Evolutionary conservation across 1,140 invertebrate species (phyloP).

Genomic region (Dolichoris vasculosae): DNA sequence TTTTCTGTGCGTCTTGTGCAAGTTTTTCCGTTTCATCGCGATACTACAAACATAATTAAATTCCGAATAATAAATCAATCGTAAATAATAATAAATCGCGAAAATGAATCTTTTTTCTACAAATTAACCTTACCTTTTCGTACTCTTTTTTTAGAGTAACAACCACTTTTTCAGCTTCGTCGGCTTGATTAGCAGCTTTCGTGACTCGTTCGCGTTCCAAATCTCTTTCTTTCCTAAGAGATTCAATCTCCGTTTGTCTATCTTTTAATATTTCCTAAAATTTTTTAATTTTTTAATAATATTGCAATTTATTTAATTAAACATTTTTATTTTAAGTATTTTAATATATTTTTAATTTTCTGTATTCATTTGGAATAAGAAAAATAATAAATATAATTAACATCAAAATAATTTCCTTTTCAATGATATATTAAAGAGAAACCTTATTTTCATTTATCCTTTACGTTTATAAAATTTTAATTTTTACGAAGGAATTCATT

Average conservation of each 20-base stretch:
- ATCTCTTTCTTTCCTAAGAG: conserved; percentile 91
- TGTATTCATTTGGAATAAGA: too few relatives aligned
- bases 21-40: conserved; percentile 76
- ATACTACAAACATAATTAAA: conserved; percentile 65
- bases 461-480: too few relatives aligned
- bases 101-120: background rate
- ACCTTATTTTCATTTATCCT: too few relatives aligned
- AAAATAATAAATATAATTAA: too few relatives aligned
- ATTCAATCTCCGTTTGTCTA: conserved; percentile 94
- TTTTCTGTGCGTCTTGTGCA: conserved; percentile 66
- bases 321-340: background rate
- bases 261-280: conserved; percentile 91
- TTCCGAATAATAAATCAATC: background rate
- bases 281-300: background rate
- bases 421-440: too few relatives aligned
- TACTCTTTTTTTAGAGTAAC: conserved; percentile 74
- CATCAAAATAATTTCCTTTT: too few relatives aligned
- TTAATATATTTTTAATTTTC: background rate
- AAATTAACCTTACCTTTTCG: conserved; percentile 70
- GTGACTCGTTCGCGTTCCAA: conserved; percentile 85
- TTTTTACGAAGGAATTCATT: too few relatives aligned
- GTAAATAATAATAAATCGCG: too few relatives aligned
- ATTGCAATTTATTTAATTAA: background rate
- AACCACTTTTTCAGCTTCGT: conserved; percentile 79
- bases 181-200: conserved; percentile 81